These are phyloP conservation scores for Mizuhopecten yessoensis DNA, from an alignment of 1,140 invertebrate genomes.

Conservation along the genomic window DNA sequence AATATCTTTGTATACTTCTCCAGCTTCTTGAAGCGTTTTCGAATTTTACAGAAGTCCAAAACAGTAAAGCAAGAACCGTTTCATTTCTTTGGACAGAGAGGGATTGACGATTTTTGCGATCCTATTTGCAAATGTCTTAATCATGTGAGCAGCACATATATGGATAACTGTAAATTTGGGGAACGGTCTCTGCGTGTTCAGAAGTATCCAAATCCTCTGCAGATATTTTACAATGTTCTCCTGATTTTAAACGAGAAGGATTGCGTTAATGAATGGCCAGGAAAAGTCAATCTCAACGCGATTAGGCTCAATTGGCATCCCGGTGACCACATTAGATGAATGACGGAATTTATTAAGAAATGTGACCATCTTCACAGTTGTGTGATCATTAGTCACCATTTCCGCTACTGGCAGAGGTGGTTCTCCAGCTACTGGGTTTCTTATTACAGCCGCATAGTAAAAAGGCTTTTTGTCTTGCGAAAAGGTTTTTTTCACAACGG, in stretches of 20 bases:
- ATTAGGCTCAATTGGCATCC: not conserved
- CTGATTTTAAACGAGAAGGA: not conserved
- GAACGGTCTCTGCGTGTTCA: not conserved
- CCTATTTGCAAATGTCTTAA: constrained; percentile 16
- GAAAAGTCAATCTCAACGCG: constrained; percentile 21
- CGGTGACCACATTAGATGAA: not conserved
- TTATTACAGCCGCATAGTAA: constrained; percentile 6
- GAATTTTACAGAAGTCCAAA: constrained; percentile 36
- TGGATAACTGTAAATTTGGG: not conserved
- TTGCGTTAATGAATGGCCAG: constrained; percentile 2
- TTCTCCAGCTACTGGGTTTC: not conserved
- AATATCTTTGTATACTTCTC: not conserved
- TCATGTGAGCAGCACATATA: not conserved
- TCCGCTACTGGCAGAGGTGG: constrained; percentile 36
- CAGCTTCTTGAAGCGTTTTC: not conserved
- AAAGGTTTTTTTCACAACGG: not conserved
- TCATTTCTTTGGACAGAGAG: not conserved
- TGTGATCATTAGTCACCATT: constrained; percentile 49
- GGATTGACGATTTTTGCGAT: not conserved
- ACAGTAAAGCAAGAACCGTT: constrained; percentile 25
- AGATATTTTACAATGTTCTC: constrained; percentile 43
- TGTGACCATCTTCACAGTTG: not conserved
- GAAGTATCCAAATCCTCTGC: not conserved
- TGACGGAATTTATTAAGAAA: constrained; percentile 8
- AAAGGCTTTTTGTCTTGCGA: constrained; percentile 39